Base-by-base conservation (phyloP, 2,113 vertebrate species). In the Cyanoramphus novaezelandiae region DNA sequence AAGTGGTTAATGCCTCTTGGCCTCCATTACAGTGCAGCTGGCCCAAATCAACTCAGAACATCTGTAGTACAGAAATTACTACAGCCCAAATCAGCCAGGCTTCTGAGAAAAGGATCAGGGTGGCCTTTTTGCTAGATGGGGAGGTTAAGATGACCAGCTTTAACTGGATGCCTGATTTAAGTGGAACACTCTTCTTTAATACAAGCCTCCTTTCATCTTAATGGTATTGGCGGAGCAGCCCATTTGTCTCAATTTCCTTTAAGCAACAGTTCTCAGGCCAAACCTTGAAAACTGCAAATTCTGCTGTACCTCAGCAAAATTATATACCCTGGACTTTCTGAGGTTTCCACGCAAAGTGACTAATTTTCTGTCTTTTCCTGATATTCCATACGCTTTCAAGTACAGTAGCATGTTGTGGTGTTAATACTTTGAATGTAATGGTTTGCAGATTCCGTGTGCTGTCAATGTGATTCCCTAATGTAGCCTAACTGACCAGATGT, bases 201-300 rank as follows among this genome's bases (percentile, higher is more conserved):
- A 88, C 35, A 82, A 96, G 13, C 70, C 52, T 92, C 18, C 52
- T 95, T 96, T 96, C 63, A 82, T 96, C 88, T 88, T 83, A 87
- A 89, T 79, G 81, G 59, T 91, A 37, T 85, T 94, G 85, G 69
- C 85, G 88, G 71, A 86, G 65, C 33, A 96, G 68, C 43, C 64
- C 85, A 96, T 97, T 96, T 97, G 80, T 96, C 92, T 96, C 95
- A 75, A 87, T 97, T 95, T 95, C 71, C 87, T 93, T 90, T 71
- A 72, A 92, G 46, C 50, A 92, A 64, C 57, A 35, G 35, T 31
- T 92, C 65, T 80, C 46, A 46, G 86, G 49, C 35, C 69, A 85
- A 52, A 67, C 17, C 68, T 68, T 76, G 85, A 92, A 95, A 96
- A 67, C 91, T 86, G 55, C 25, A 83, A 78, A 74, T 95, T 95